Base-by-base conservation (phyloP, 1,140 invertebrate genomes). In the Trichonephila clavata region DNA sequence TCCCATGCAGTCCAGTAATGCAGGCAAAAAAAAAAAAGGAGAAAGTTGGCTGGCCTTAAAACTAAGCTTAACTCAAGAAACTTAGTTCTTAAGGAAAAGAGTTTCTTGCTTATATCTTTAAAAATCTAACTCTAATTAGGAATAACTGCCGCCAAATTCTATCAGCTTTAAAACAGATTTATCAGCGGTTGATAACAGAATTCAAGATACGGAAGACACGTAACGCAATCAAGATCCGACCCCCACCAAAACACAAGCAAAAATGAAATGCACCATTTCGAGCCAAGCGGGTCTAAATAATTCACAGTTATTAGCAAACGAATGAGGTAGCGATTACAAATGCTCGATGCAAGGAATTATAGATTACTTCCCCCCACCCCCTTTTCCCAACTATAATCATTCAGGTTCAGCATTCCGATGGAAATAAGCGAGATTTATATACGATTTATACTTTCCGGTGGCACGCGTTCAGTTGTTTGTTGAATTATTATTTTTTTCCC, bases 251-350 rank as follows among this genome's bases (percentile, higher is more conserved):
- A 92, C 10, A 61, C n/a, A n/a, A 65, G 24, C 90, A 83, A 83
- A 92, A 92, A 92, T 84, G 77, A 92, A 92, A 65, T 84, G 90
- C 83, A 50, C 84, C 65, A 61, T 88, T 88, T 60, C 65, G 43
- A 88, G 59, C 50, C 84, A 88, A 87, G 84, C 86, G 57, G n/a
- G 39, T 71, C 92, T 93, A 87, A 93, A 93, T 93, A 93, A 93
- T 93, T 93, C 92, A 93, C 92, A 88, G 92, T 87, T 93, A 93
- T 93, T 93, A 93, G 71, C 68, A 88, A 88, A 87, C 77, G 63
- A 92, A 92, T 80, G 92, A 88, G 92, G 92, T 93, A 88, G 92
- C 84, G 92, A 93, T 93, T 93, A 88, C 92, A 60, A 93, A 93
- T 81, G 84, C 84, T 13, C 59, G 81, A 86, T 86, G 91, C 91